A percentile compares a stretch with the other conserved stretches of the same genome.
phyloP scores from a whole-genome alignment of 2,888 invertebrate genomes.

The Gonocerus acuteangulatus region DNA sequence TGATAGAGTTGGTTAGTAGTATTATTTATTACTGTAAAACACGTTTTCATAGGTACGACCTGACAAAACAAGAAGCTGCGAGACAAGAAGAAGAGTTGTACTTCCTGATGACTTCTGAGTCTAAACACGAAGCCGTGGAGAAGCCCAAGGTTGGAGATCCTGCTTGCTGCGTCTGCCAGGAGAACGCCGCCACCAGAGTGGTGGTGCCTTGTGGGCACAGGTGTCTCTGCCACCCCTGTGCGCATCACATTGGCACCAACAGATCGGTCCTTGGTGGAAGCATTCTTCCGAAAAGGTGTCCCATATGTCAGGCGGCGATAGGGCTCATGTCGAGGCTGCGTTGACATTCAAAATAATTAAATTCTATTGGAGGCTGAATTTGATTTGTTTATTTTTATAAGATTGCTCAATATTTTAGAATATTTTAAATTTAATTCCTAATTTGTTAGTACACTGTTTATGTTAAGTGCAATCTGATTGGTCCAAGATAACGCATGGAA shows the following conservation, averaged over 20 bases:
- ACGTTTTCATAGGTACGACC: slow-evolving; percentile 2
- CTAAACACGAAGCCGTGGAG: slow-evolving; percentile 4
- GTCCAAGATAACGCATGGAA: too few relatives aligned
- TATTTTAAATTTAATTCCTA: too few relatives aligned
- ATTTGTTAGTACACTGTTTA: too few relatives aligned
- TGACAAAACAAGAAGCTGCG: slow-evolving; percentile 1
- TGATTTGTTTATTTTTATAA: too few relatives aligned
- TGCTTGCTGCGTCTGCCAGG: slow-evolving; percentile 22
- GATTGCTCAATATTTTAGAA: too few relatives aligned
- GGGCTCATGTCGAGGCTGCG: slow-evolving; percentile 12
- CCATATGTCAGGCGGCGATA: slow-evolving; percentile 25
- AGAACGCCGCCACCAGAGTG: slow-evolving; percentile 12
- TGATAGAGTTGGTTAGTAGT: too few relatives aligned
- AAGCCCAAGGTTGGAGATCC: slow-evolving; percentile 10
- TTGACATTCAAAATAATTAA: background rate
- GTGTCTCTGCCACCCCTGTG: slow-evolving; percentile 20
- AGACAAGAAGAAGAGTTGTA: slow-evolving; percentile 10
- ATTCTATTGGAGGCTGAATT: too few relatives aligned
- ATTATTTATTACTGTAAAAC: too few relatives aligned
- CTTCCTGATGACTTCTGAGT: slow-evolving; percentile 10
- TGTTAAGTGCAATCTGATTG: too few relatives aligned
- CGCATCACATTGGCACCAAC: slow-evolving; percentile 15
- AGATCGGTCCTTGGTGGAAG: slow-evolving; percentile 16
- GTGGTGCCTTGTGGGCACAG: slow-evolving; percentile 23
- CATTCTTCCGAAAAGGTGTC: slow-evolving; percentile 14